Base-by-base conservation (phyloP, 2,113 vertebrate species). In the Serilophus lunatus region DNA sequence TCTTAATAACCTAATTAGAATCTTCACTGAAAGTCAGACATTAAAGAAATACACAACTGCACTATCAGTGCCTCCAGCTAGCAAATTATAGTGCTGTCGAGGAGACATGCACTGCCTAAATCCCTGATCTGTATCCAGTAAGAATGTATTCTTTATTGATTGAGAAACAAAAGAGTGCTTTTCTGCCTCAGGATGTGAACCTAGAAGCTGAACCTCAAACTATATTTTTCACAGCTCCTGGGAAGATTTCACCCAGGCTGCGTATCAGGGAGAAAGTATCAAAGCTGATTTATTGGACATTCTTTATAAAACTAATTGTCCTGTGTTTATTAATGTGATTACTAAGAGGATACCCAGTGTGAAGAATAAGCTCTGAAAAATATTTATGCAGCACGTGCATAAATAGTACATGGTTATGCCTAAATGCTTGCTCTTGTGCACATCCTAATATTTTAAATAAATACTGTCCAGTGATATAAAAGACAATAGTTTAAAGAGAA, bases 1-100 rank as follows among this genome's bases (percentile, higher is more conserved):
- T 29, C 6, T 9, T 18, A 40, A 87, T 64, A 71, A 89, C 80
- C 53, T 81, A 71, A 60, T 66, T 72, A 66, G 60, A 60, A 51
- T 88, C 68, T 79, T 81, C 85, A 53, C 19, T 36, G 50, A 57
- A 77, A 72, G 90, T 68, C 26, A 71, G 44, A 71, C 87, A 96
- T 96, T 90, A 93, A 85, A 85, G 76, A 90, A 86, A 38, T 15
- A 64, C 69, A 74, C 44, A 82, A 76, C 51, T 45, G 82, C 56
- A 59, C 2, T 4, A 88, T 36, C 31, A 1, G 81, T 36, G 89
- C 51, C 50, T 81, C 80, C 35, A 85, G 65, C 74, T 80, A 82
- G 42, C 22, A 94, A 69, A 94, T 76, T 13, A 33, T 0, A 76
- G 35, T 12, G 81, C 78, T 91, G 81, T 45, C 88, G 87, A 70